A percentile compares a stretch with the other conserved stretches of the same genome.
phyloP scores from a whole-genome alignment of 2,888 invertebrate genomes.

The Dryobota labecula region DNA sequence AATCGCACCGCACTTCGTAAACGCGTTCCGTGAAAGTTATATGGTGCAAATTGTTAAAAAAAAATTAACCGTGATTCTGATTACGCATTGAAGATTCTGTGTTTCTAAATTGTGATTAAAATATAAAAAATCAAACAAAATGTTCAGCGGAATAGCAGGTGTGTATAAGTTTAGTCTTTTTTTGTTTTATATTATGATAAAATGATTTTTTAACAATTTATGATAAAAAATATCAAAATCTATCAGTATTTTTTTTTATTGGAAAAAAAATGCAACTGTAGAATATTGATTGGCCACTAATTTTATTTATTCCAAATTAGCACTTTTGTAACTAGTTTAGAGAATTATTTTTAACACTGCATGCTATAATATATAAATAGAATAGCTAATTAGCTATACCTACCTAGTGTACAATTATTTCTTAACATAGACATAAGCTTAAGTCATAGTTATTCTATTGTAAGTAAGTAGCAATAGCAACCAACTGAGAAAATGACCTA shows the following conservation, averaged over 20 bases:
- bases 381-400: constrained; percentile 3
- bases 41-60: constrained; percentile 66
- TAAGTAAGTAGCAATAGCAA: background rate
- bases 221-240: background rate
- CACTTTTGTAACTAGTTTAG: constrained; percentile 36
- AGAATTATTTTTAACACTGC: constrained; percentile 48
- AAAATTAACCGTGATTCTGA: constrained; percentile 60
- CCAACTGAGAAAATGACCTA: background rate
- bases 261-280: constrained; percentile 21
- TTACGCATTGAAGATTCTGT: constrained; percentile 52
- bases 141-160: constrained; percentile 90
- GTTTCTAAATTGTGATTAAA: constrained; percentile 64
- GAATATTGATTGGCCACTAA: constrained; percentile 33
- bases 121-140: constrained; percentile 72
- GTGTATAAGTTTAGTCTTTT: constrained; percentile 48
- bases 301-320: constrained; percentile 27
- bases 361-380: constrained; percentile 21
- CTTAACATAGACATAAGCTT: background rate
- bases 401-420: background rate
- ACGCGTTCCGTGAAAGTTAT: constrained; percentile 68
- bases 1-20: constrained; percentile 72
- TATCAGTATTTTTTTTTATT: background rate
- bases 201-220: no score
- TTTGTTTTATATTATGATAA: background rate
- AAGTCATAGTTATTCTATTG: background rate